Percentiles rank a stretch among this genome's conserved stretches.
These are phyloP conservation scores for Eustalomyia histrio DNA, from an alignment of 2,888 invertebrate species.

Conservation along the genomic window DNA sequence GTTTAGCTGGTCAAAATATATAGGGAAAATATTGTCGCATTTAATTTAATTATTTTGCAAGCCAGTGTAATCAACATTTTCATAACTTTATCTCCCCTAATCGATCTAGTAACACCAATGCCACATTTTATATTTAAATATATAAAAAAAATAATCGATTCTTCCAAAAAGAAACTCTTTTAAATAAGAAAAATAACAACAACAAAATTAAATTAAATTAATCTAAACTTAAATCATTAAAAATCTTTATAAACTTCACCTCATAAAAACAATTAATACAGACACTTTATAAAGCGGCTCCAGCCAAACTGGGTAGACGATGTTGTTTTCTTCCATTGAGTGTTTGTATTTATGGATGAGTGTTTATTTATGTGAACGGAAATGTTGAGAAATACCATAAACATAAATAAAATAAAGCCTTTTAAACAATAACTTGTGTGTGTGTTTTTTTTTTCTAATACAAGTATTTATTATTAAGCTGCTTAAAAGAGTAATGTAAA, in stretches of 20 bases:
- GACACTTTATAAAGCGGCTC: conserved; percentile 49
- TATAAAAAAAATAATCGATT: conserved; percentile 31
- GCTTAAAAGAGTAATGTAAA: conserved; percentile 36
- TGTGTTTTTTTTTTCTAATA: not conserved
- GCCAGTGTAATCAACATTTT: not conserved
- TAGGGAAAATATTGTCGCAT: too few relatives aligned
- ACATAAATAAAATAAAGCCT: conserved; percentile 42
- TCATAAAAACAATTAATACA: conserved; percentile 49
- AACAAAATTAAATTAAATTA: not conserved
- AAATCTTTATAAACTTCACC: conserved; percentile 15
- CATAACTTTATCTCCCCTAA: not conserved
- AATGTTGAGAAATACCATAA: conserved; percentile 39
- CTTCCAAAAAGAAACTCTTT: not conserved
- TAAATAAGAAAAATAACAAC: not conserved
- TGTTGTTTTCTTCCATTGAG: not conserved
- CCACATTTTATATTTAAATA: not conserved
- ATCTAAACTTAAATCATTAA: conserved; percentile 39
- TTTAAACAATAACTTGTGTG: conserved; percentile 49
- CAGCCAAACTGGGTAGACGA: conserved; percentile 37
- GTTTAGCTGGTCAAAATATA: too few relatives aligned
- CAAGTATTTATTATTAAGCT: conserved; percentile 35
- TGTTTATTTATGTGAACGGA: conserved; percentile 7
- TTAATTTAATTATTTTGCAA: too few relatives aligned
- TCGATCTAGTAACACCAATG: conserved; percentile 29
- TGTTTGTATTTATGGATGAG: conserved; percentile 1